Conservation (phyloP, 1,140 invertebrate genomes). For the Stegodyphus dumicola region DNA sequence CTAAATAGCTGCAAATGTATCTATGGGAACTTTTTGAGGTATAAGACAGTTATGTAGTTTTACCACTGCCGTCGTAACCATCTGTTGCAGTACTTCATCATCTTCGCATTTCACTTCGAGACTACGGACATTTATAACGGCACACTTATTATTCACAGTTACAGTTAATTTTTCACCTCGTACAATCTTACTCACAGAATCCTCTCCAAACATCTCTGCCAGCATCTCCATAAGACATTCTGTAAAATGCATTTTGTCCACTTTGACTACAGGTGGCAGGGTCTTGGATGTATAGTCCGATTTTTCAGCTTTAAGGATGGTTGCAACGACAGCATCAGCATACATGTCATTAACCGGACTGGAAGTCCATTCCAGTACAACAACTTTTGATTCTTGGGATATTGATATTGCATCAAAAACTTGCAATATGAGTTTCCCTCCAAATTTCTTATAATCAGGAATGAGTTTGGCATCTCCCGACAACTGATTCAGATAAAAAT, state of each 20-base stretch:
- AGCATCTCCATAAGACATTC: conserved; percentile 93
- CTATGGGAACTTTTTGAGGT: conserved; percentile 69
- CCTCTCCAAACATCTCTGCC: conserved; percentile 95
- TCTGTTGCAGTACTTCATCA: conserved; percentile 84
- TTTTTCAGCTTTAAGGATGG: conserved; percentile 62
- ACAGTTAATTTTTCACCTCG: conserved; percentile 90
- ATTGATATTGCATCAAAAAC: conserved; percentile 81
- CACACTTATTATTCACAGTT: conserved; percentile 84
- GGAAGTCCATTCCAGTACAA: conserved; percentile 92
- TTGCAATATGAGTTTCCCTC: conserved; percentile 77
- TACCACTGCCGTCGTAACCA: conserved; percentile 85
- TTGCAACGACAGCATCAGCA: conserved; percentile 92
- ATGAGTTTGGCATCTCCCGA: conserved; percentile 82
- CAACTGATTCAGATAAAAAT: conserved; percentile 85
- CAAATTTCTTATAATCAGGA: conserved; percentile 73
- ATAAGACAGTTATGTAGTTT: conserved; percentile 87
- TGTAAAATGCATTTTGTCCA: conserved; percentile 68
- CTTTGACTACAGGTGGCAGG: conserved; percentile 38
- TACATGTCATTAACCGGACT: conserved; percentile 98
- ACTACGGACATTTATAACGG: conserved; percentile 84
- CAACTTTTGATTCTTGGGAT: conserved; percentile 83
- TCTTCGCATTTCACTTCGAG: conserved; percentile 84
- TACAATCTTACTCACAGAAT: conserved; percentile 93
- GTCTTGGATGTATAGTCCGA: conserved; percentile 23
- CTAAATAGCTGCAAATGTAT: not conserved